phyloP scores from a whole-genome alignment of 1,140 invertebrate species.

The Cydia splendana region DNA sequence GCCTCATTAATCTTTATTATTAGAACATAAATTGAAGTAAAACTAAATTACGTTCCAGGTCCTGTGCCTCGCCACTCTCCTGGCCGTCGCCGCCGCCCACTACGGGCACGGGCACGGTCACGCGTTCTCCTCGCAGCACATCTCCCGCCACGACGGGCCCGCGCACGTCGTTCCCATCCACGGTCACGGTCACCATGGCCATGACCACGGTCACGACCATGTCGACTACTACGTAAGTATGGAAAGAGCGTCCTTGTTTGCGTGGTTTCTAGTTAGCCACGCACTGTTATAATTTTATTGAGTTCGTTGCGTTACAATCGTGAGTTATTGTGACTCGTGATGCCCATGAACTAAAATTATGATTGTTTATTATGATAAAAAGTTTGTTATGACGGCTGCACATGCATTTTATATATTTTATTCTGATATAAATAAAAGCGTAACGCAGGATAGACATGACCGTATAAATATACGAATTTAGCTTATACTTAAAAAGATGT shows the following conservation, averaged over 20 bases:
- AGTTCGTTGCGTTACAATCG: background rate
- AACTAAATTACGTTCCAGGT: slow-evolving; percentile 20
- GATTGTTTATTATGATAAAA: background rate
- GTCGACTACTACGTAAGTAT: slow-evolving; percentile 36
- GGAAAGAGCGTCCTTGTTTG: background rate
- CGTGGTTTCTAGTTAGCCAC: background rate
- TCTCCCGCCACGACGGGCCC: slow-evolving; percentile 42
- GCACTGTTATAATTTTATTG: slow-evolving; percentile 11
- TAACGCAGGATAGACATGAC: background rate
- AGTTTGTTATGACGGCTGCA: background rate
- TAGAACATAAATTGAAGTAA: background rate
- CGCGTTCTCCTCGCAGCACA: slow-evolving; percentile 42
- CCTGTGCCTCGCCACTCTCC: slow-evolving; percentile 27
- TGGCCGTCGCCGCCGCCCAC: slow-evolving; percentile 22
- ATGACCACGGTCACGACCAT: background rate
- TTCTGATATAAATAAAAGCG: background rate
- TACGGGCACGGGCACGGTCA: slow-evolving; percentile 35
- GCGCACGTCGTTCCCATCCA: slow-evolving; percentile 37
- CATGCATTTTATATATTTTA: background rate
- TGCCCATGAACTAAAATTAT: slow-evolving; percentile 28
- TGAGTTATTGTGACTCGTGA: slow-evolving; percentile 21
- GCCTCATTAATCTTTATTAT: too few species aligned
- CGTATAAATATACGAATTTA: background rate
- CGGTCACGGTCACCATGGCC: slow-evolving; percentile 32
- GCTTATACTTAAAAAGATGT: background rate